Evolutionary conservation across 2,113 vertebrate genomes (phyloP).

Genomic region (Mormoops blainvillei): DNA sequence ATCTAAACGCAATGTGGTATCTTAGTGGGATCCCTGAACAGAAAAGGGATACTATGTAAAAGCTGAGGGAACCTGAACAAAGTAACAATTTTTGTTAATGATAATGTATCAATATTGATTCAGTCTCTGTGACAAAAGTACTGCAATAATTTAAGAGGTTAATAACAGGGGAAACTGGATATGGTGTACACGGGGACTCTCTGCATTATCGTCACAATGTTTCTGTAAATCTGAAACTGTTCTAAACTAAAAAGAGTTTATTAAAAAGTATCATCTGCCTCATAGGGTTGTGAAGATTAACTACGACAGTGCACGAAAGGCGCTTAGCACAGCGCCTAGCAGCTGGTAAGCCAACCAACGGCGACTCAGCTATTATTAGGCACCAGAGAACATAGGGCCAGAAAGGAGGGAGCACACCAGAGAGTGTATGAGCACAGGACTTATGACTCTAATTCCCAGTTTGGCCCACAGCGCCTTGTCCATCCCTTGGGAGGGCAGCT

Average conservation of each 20-base stretch:
- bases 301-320: neutral
- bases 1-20: too few relatives aligned
- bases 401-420: too few relatives aligned
- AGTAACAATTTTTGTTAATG: neutral
- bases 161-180: neutral
- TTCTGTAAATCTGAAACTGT: neutral
- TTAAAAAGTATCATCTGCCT: neutral
- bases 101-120: neutral
- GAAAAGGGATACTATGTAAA: neutral
- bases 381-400: neutral
- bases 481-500: neutral
- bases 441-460: neutral
- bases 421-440: neutral
- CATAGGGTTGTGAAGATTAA: neutral
- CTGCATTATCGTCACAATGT: neutral
- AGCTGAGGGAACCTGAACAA: neutral
- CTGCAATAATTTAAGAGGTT: rapidly evolving
- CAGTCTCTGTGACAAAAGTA: neutral
- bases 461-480: neutral
- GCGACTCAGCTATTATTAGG: neutral
- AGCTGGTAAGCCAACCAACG: neutral
- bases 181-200: neutral
- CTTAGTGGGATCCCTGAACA: neutral
- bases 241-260: neutral
- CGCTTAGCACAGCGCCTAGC: neutral